Evolutionary conservation across 2,888 invertebrate genomes (phyloP).

Genomic region (Tigriopus californicus): DNA sequence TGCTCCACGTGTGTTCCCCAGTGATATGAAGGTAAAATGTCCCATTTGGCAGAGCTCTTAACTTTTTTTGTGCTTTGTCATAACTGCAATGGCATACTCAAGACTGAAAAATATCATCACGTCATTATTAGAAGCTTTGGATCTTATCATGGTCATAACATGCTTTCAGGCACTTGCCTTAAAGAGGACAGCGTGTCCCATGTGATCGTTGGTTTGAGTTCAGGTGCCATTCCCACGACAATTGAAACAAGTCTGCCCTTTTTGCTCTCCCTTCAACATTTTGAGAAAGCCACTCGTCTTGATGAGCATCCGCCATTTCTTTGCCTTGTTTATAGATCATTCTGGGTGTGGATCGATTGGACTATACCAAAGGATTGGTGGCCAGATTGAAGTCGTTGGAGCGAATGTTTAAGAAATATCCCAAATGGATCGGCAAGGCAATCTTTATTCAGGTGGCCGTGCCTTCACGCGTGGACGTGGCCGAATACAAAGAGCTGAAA

Average conservation of each 20-base stretch:
- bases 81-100: too few species aligned
- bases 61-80: too few species aligned
- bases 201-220: not conserved
- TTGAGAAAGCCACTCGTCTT: too few species aligned
- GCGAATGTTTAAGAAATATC: constrained; percentile 55
- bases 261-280: constrained; percentile 27
- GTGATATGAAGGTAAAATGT: constrained; percentile 17
- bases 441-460: constrained; percentile 65
- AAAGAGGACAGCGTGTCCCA: too few species aligned
- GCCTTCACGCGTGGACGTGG: constrained; percentile 71
- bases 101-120: too few species aligned
- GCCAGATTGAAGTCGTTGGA: constrained; percentile 66
- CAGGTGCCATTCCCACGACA: not conserved
- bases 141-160: too few species aligned
- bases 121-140: too few species aligned
- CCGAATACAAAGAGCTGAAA: constrained; percentile 71
- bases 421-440: constrained; percentile 59
- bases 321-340: constrained; percentile 38
- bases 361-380: constrained; percentile 75
- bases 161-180: too few species aligned
- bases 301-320: too few species aligned
- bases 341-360: constrained; percentile 67
- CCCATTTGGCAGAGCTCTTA: too few species aligned
- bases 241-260: constrained; percentile 21
- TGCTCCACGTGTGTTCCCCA: constrained; percentile 36